A percentile compares a stretch with the other conserved stretches of the same genome.
Conservation (phyloP, 2,797 vertebrate species). For the Epinephelus coioides region DNA sequence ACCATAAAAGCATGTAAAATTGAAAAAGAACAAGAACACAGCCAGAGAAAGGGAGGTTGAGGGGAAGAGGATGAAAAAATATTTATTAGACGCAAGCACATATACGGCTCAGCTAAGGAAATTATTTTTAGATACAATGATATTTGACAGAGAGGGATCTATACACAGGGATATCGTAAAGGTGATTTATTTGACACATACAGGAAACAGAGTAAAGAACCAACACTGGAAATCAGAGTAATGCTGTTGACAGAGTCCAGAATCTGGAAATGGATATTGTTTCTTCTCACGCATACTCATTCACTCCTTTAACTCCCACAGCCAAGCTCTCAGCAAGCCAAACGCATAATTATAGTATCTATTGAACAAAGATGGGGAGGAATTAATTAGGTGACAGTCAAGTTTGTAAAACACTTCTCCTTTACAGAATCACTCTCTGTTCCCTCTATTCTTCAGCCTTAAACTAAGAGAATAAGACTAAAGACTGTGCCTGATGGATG, state of each 20-base stretch:
- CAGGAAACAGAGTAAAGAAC: not conserved
- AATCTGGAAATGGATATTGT: constrained; percentile 34
- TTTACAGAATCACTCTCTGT: constrained; percentile 10
- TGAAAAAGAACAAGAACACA: not conserved
- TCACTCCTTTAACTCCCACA: constrained; percentile 23
- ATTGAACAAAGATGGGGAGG: constrained; percentile 35
- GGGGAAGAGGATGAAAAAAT: not conserved
- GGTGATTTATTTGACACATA: constrained; percentile 4
- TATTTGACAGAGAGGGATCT: not conserved
- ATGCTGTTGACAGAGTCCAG: constrained; percentile 15
- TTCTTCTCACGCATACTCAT: constrained; percentile 34
- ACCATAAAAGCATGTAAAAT: not conserved
- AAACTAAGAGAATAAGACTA: constrained; percentile 32
- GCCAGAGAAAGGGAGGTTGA: not conserved
- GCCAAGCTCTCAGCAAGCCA: constrained; percentile 37
- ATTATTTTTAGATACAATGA: not conserved
- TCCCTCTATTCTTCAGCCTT: constrained; percentile 28
- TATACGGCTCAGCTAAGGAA: not conserved
- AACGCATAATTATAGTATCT: constrained; percentile 48
- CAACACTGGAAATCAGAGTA: constrained; percentile 14
- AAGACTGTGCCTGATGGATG: constrained; percentile 16
- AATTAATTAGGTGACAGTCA: constrained; percentile 51
- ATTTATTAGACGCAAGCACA: not conserved
- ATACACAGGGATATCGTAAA: not conserved
- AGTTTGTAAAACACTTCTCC: constrained; percentile 42